phyloP scores from a whole-genome alignment of 2,888 invertebrate species.

The Synergus laeviventris region DNA sequence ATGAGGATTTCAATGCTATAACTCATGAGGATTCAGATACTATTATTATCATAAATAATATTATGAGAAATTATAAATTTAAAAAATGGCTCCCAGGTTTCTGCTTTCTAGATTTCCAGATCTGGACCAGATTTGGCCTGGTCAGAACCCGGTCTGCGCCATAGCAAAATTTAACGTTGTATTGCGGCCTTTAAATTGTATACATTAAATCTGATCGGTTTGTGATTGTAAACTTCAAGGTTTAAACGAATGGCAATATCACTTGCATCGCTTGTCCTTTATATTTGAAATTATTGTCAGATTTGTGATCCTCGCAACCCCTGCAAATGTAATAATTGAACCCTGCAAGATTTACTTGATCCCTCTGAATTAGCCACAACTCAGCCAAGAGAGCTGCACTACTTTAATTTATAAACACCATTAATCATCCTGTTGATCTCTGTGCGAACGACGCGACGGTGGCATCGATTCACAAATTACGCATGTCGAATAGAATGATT shows the following conservation, averaged over 20 bases:
- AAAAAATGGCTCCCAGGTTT: too few relatives aligned
- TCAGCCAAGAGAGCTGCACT: conserved; percentile 36
- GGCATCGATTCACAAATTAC: conserved; percentile 49
- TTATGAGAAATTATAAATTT: too few relatives aligned
- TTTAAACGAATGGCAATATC: conserved; percentile 10
- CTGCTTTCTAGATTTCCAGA: too few relatives aligned
- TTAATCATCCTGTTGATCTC: conserved; percentile 45
- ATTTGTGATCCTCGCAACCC: background rate
- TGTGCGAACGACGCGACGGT: conserved; percentile 12
- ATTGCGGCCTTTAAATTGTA: too few relatives aligned
- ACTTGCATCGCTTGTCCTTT: background rate
- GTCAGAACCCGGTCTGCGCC: too few relatives aligned
- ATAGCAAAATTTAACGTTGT: too few relatives aligned
- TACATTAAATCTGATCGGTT: background rate
- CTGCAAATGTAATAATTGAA: conserved; percentile 26
- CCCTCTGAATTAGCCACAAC: conserved; percentile 9
- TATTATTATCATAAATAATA: too few relatives aligned
- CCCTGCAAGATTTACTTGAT: conserved; percentile 10
- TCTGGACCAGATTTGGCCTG: too few relatives aligned
- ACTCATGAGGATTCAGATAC: too few relatives aligned
- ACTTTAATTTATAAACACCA: conserved; percentile 49
- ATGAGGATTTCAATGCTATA: too few relatives aligned
- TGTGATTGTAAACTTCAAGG: background rate
- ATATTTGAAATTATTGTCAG: conserved; percentile 30
- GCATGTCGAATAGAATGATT: conserved; percentile 20